Conservation (phyloP, 2,797 vertebrate species). For the Tinamus major region DNA sequence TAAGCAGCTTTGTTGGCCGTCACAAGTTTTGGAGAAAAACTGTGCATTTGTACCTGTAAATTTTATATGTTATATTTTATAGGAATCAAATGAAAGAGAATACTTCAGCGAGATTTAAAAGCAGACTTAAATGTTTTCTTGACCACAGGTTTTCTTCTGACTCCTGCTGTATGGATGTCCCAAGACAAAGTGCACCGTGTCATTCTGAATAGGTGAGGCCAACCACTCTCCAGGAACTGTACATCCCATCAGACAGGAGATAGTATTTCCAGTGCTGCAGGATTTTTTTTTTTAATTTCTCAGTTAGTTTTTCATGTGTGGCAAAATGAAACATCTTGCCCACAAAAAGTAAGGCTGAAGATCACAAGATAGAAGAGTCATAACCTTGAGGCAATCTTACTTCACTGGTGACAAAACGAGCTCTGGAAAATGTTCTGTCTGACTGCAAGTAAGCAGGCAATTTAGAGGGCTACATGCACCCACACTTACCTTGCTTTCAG, state of each 20-base stretch:
- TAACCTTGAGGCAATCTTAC: background rate
- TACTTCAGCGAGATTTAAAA: background rate
- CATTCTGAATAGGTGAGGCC: background rate
- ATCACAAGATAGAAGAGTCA: background rate
- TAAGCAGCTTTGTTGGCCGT: background rate
- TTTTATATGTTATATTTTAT: background rate
- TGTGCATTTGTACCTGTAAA: background rate
- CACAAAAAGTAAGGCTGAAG: background rate
- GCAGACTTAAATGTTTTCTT: background rate
- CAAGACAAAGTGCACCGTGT: background rate
- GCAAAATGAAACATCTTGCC: background rate
- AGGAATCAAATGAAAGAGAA: background rate
- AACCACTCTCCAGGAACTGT: background rate
- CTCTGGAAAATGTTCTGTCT: background rate
- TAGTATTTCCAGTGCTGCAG: background rate
- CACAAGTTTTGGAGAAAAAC: background rate
- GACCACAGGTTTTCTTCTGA: background rate
- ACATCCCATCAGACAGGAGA: background rate
- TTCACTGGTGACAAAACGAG: background rate
- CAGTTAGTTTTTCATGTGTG: background rate
- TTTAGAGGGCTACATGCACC: background rate
- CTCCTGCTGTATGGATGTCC: background rate
- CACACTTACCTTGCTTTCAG: background rate
- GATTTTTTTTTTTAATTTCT: background rate
- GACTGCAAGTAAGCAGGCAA: background rate